Conservation (phyloP, 2,888 invertebrate species). For the Zonitis immaculata region DNA sequence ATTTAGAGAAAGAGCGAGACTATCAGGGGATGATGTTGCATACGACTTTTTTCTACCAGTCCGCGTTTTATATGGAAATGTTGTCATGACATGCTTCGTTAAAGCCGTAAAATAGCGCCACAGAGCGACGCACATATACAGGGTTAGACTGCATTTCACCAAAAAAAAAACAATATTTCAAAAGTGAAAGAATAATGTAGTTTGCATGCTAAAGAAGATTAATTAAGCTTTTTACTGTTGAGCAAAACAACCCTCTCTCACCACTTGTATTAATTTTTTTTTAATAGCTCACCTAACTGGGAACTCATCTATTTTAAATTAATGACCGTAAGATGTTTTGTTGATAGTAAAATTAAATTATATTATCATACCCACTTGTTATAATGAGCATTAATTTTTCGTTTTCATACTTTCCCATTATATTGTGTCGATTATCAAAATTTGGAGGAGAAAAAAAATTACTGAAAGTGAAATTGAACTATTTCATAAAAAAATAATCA, state of each 20-base stretch:
- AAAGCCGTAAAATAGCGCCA: slow-evolving; percentile 47
- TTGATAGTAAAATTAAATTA: slow-evolving; percentile 1
- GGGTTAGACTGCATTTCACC: slow-evolving; percentile 41
- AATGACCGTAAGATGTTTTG: slow-evolving; percentile 23
- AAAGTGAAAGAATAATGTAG: slow-evolving; percentile 45
- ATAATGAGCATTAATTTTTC: background rate
- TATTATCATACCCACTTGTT: too few species aligned
- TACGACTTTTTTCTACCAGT: slow-evolving; percentile 17
- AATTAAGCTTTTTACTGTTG: slow-evolving; percentile 45
- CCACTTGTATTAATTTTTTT: slow-evolving; percentile 29
- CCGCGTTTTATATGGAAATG: slow-evolving; percentile 39
- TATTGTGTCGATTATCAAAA: background rate
- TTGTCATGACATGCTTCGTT: slow-evolving; percentile 47
- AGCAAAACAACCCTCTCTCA: slow-evolving; percentile 32
- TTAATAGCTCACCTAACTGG: slow-evolving; percentile 20
- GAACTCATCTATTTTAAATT: slow-evolving; percentile 27
- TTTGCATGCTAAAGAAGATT: slow-evolving; percentile 46
- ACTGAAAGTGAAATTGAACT: too few species aligned
- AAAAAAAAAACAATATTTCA: slow-evolving; percentile 3
- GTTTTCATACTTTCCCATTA: background rate
- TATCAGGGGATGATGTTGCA: slow-evolving; percentile 24
- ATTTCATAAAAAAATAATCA: background rate
- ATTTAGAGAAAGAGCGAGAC: too few species aligned
- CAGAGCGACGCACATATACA: slow-evolving; percentile 30
- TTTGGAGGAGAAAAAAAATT: background rate